These are phyloP conservation scores for Phycodurus eques DNA, from an alignment of 2,113 vertebrate genomes.

Conservation along the genomic window DNA sequence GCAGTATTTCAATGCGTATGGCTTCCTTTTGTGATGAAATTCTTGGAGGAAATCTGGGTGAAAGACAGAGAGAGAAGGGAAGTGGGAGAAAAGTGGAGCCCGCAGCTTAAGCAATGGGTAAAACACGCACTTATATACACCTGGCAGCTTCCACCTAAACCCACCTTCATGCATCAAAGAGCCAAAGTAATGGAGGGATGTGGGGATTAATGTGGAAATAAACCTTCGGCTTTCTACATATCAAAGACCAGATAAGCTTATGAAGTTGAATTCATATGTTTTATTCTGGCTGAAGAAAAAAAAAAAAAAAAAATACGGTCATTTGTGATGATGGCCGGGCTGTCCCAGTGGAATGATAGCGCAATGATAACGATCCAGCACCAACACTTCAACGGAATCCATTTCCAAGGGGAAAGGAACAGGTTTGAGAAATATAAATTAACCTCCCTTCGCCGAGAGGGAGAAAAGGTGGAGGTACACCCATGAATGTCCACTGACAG, in stretches of 20 bases:
- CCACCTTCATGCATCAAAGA: conserved; percentile 77
- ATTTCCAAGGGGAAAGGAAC: conserved; percentile 69
- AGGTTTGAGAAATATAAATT: conserved; percentile 75
- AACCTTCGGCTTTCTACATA: conserved; percentile 77
- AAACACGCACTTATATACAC: conserved; percentile 73
- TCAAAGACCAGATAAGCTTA: conserved; percentile 79
- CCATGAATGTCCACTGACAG: conserved; percentile 70
- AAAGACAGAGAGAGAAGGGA: conserved; percentile 29
- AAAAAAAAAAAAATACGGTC: conserved; percentile 22
- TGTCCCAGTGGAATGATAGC: conserved; percentile 70
- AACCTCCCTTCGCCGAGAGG: conserved; percentile 65
- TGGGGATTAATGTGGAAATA: conserved; percentile 80
- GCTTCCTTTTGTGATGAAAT: conserved; percentile 76
- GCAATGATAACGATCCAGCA: conserved; percentile 63
- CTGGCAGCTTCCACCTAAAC: conserved; percentile 74
- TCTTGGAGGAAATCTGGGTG: conserved; percentile 70
- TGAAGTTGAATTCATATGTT: conserved; percentile 80
- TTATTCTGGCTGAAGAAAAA: conserved; percentile 71
- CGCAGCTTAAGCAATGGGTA: conserved; percentile 65
- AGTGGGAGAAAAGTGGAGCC: conserved; percentile 59
- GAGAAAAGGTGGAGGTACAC: conserved; percentile 57
- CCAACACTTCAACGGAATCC: conserved; percentile 73
- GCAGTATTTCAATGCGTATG: conserved; percentile 78
- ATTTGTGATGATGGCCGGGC: conserved; percentile 72
- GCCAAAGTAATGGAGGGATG: conserved; percentile 66